Evolutionary conservation across 2,797 vertebrate genomes (phyloP), one percentile per base, ranked within the genome.

Genomic region (Graptemys geographica): DNA sequence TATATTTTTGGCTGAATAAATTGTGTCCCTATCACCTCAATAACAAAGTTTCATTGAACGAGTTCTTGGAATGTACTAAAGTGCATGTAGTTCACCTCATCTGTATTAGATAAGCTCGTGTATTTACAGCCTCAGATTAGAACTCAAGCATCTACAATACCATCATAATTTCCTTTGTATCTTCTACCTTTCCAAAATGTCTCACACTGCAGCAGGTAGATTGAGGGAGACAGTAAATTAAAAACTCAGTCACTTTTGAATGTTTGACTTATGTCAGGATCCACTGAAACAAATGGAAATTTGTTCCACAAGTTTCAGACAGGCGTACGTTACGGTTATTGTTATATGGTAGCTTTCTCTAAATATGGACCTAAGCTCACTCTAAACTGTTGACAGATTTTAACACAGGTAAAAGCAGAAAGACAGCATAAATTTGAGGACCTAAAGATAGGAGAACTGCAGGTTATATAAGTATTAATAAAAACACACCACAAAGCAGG

Each of bases 51-150:
- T 31, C 21, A 23, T 1, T 4, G 78, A 91, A 47, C 1, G 6
- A 5, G 59, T 81, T 12, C 23, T 3, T 2, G 8, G 65, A 65
- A n/a, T 53, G 65, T 74, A 19, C 1, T 1, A 10, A 47, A 49
- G 44, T 18, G 8, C 12, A 28, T 31, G 13, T 16, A 78, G 7
- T 28, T 78, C 12, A 78, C 7, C 44, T 49, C 27, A 28, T 47
- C 25, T 16, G 27, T 78, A 31, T 78, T 49, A 78, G 31, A 44
- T 47, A 62, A 91, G 23, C 31, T 27, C 37, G 28, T 31, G 4
- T 0, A 0, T 6, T 86, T 84, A 47, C 1, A 84, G 41, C 16
- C 47, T 28, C 18, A 55, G 19, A 44, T 11, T 65, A 49, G 51
- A 90, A 25, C 11, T 41, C 52, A 59, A 86, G 41, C 1, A 72